Percentiles rank a stretch among this genome's conserved stretches.
Evolutionary conservation across 2,888 invertebrate genomes (phyloP).

Genomic region (Bugulina stolonifera): DNA sequence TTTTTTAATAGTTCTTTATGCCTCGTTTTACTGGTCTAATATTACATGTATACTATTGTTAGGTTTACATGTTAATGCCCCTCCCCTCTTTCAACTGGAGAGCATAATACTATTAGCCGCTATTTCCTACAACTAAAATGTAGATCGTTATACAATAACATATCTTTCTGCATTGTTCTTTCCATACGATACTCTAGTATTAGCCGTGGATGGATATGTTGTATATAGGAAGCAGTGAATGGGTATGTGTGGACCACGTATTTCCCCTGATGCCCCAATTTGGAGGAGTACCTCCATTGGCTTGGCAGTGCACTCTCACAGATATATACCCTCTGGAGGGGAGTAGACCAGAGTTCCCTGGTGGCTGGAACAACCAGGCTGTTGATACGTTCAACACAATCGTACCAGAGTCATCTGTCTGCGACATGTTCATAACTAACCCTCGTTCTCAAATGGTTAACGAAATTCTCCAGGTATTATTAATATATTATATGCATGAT

Average conservation of each 20-base stretch:
- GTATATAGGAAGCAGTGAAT: conserved; percentile 16
- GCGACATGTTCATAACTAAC: conserved; percentile 4
- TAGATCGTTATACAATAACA: too few species aligned
- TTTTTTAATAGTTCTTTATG: too few species aligned
- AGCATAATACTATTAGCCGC: too few species aligned
- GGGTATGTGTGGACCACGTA: background rate
- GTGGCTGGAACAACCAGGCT: conserved; percentile 7
- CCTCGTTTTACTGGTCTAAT: too few species aligned
- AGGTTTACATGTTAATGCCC: too few species aligned
- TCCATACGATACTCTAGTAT: too few species aligned
- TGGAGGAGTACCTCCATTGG: background rate
- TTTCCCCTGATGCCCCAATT: conserved; percentile 23
- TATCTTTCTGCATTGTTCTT: too few species aligned
- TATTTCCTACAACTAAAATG: too few species aligned
- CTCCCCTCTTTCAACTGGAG: too few species aligned
- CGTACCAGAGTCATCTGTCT: background rate
- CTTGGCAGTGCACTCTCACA: conserved; percentile 15
- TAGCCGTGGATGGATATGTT: too few species aligned
- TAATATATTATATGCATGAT: too few species aligned
- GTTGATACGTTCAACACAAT: background rate
- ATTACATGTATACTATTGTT: too few species aligned
- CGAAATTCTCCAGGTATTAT: conserved; percentile 6
- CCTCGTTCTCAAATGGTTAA: background rate
- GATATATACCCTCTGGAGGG: conserved; percentile 32
- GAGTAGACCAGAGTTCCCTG: background rate